Percentiles rank a stretch among this genome's conserved stretches.
Conservation (phyloP, 2,888 invertebrate species). For the Parnassius mnemosyne region DNA sequence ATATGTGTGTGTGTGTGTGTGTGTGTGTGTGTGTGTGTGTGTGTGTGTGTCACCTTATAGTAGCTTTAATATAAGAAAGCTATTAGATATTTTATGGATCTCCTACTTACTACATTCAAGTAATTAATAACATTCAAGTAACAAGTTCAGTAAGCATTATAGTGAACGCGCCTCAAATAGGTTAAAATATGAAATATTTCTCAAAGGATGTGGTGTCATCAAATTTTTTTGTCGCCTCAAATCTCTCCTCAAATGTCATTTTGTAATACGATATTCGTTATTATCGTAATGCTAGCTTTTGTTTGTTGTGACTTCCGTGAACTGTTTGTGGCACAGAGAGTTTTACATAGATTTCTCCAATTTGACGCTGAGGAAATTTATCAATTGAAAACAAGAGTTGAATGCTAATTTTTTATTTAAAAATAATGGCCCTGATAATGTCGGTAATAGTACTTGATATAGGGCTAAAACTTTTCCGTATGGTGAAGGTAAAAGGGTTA, state of each 20-base stretch:
- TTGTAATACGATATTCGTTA: slow-evolving; percentile 29
- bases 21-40: too few species aligned
- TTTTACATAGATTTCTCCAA: slow-evolving; percentile 14
- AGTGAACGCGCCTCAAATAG: slow-evolving; percentile 25
- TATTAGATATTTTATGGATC: too few species aligned
- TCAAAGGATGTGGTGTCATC: slow-evolving; percentile 29
- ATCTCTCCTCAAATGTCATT: slow-evolving; percentile 3
- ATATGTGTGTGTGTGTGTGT: too few species aligned
- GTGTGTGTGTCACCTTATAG: too few species aligned
- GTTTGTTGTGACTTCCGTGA: slow-evolving; percentile 22
- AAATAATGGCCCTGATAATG: too few species aligned
- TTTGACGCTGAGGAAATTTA: slow-evolving; percentile 3
- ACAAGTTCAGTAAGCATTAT: neutral
- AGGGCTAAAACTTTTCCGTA: too few species aligned
- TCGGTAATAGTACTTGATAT: too few species aligned
- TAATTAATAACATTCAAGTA: too few species aligned
- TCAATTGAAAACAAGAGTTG: neutral
- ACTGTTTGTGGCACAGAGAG: slow-evolving; percentile 24
- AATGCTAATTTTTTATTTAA: too few species aligned
- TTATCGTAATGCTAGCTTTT: slow-evolving; percentile 20
- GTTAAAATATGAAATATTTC: slow-evolving; percentile 30
- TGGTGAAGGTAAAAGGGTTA: too few species aligned
- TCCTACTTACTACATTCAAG: too few species aligned
- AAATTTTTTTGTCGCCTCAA: slow-evolving; percentile 20
- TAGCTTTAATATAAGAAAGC: too few species aligned